These are phyloP conservation scores for Tipula lateralis DNA, from an alignment of 2,888 invertebrate species.

Conservation along the genomic window DNA sequence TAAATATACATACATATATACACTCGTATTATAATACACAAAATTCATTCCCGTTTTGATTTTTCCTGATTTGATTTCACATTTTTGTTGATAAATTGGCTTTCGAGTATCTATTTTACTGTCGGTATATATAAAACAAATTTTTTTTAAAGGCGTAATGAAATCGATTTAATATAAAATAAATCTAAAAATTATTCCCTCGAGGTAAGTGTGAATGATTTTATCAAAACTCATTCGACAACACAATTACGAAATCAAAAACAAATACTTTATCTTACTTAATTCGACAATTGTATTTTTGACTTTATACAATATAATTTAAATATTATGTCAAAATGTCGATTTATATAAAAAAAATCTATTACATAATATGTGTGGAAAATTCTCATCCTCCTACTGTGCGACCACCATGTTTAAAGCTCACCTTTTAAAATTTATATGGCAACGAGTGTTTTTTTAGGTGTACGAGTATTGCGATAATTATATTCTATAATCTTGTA, in stretches of 20 bases:
- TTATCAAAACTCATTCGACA: not conserved
- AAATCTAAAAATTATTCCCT: not conserved
- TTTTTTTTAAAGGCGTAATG: not conserved
- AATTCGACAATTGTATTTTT: not conserved
- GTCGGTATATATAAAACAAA: not conserved
- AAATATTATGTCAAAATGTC: not conserved
- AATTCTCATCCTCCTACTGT: not conserved
- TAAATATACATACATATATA: not conserved
- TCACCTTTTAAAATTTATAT: not conserved
- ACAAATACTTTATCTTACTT: not conserved
- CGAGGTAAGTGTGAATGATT: not conserved
- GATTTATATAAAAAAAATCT: not conserved
- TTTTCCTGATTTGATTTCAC: not conserved
- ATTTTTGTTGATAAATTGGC: slow-evolving; percentile 2
- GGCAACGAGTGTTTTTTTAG: not conserved
- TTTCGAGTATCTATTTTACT: not conserved
- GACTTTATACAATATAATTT: not conserved
- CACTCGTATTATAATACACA: too few species aligned
- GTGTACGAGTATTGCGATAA: not conserved
- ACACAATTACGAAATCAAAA: not conserved
- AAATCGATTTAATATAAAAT: not conserved
- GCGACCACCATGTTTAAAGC: not conserved
- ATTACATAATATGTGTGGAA: not conserved
- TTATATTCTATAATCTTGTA: not conserved
- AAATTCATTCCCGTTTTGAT: not conserved